Percentiles rank a stretch among this genome's conserved stretches.
phyloP scores from a whole-genome alignment of 2,797 vertebrate species.

The Xiphophorus birchmanni region DNA sequence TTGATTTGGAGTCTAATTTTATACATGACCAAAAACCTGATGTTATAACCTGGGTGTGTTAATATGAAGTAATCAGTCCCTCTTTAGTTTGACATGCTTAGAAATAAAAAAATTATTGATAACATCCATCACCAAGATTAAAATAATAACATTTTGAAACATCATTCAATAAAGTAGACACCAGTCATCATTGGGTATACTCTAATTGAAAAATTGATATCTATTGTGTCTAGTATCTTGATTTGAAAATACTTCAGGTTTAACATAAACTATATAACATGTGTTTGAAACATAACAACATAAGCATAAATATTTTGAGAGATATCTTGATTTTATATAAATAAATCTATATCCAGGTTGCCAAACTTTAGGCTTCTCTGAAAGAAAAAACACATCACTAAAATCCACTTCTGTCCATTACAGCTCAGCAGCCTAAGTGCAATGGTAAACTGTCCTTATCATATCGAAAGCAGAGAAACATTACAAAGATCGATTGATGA shows the following conservation, averaged over 20 bases:
- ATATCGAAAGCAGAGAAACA: slow-evolving; percentile 41
- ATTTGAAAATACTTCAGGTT: neutral
- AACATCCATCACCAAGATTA: neutral
- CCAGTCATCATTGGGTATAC: neutral
- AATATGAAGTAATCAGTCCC: neutral
- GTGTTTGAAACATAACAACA: neutral
- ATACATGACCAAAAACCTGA: neutral
- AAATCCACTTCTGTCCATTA: slow-evolving; percentile 53
- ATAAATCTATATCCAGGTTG: slow-evolving; percentile 2
- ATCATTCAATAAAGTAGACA: neutral
- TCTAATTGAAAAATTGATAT: neutral
- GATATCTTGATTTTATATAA: neutral
- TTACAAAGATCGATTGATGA: slow-evolving; percentile 70
- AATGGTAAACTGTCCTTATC: slow-evolving; percentile 35
- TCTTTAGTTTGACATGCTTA: neutral
- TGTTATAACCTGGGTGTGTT: neutral
- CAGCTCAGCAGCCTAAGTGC: slow-evolving; percentile 50
- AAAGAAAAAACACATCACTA: slow-evolving; percentile 15
- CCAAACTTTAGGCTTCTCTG: slow-evolving; percentile 13
- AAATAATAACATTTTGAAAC: neutral
- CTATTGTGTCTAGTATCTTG: neutral
- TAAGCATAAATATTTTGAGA: neutral
- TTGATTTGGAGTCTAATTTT: neutral
- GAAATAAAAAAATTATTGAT: neutral
- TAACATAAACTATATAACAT: neutral